Percentiles rank a stretch among this genome's conserved stretches.
Conservation (phyloP, 1,140 invertebrate genomes). For the Drosophila mauritiana region DNA sequence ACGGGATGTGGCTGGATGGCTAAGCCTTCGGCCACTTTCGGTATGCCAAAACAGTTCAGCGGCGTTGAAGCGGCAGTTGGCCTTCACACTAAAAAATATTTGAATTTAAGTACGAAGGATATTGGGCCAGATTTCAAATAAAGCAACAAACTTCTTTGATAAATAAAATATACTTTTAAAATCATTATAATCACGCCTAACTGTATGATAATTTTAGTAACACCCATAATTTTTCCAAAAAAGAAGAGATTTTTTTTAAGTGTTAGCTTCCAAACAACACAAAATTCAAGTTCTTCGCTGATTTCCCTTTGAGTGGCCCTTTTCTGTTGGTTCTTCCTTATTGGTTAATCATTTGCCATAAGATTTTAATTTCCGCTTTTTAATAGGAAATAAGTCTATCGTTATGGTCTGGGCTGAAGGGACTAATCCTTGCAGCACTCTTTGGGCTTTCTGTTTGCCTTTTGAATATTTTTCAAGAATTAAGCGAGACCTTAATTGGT, state of each 20-base stretch:
- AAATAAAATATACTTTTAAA: too few species aligned
- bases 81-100: slow-evolving; percentile 10
- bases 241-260: not conserved
- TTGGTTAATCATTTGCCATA: slow-evolving; percentile 83
- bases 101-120: not conserved
- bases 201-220: too few species aligned
- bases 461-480: slow-evolving; percentile 56
- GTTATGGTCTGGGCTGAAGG: slow-evolving; percentile 35
- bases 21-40: slow-evolving; percentile 64
- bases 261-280: not conserved
- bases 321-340: slow-evolving; percentile 55
- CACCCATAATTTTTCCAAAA: too few species aligned
- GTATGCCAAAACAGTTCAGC: slow-evolving; percentile 74
- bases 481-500: slow-evolving; percentile 42
- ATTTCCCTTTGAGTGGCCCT: slow-evolving; percentile 25
- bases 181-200: too few species aligned
- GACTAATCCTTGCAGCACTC: slow-evolving; percentile 27
- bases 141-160: too few species aligned
- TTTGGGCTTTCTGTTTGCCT: slow-evolving; percentile 50
- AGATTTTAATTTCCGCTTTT: slow-evolving; percentile 82
- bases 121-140: too few species aligned
- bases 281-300: slow-evolving; percentile 1
- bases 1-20: slow-evolving; percentile 36
- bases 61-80: slow-evolving; percentile 51
- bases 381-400: slow-evolving; percentile 52